A percentile compares a stretch with the other conserved stretches of the same genome.
phyloP scores from a whole-genome alignment of 2,888 invertebrate species.

The Cephus pygmeus region DNA sequence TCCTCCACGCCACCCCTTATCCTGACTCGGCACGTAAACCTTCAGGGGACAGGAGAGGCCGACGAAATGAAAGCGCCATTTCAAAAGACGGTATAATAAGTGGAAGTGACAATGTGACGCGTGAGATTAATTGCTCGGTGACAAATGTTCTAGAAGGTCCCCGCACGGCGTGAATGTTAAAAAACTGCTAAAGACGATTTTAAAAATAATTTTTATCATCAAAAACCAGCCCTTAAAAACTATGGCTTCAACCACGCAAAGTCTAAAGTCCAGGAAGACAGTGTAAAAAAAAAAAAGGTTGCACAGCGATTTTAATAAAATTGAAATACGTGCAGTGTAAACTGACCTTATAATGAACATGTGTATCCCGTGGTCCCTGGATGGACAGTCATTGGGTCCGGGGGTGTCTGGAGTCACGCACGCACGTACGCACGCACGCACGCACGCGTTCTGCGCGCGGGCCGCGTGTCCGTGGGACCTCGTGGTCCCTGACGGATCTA shows the following conservation, averaged over 20 bases:
- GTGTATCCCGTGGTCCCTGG: conserved; percentile 65
- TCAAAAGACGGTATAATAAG: not conserved
- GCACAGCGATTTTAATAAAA: not conserved
- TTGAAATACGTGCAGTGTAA: not conserved
- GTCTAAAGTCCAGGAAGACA: not conserved
- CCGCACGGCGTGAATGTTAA: not conserved
- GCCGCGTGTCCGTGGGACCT: conserved; percentile 21
- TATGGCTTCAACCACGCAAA: not conserved
- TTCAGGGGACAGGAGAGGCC: not conserved
- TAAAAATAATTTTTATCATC: not conserved
- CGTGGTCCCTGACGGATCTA: conserved; percentile 39
- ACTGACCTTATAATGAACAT: conserved; percentile 65
- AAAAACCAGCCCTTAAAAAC: not conserved
- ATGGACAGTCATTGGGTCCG: conserved; percentile 64
- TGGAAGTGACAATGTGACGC: not conserved
- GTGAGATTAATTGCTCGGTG: not conserved
- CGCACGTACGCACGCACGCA: conserved; percentile 33
- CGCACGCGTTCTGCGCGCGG: conserved; percentile 15
- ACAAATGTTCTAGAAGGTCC: not conserved
- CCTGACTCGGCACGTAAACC: not conserved
- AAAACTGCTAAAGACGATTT: not conserved
- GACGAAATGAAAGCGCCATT: not conserved
- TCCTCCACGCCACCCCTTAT: not conserved
- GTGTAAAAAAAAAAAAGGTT: not conserved
- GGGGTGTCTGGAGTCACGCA: conserved; percentile 23